Evolutionary conservation across 1,140 invertebrate genomes (phyloP).

Genomic region (Magallana gigas): DNA sequence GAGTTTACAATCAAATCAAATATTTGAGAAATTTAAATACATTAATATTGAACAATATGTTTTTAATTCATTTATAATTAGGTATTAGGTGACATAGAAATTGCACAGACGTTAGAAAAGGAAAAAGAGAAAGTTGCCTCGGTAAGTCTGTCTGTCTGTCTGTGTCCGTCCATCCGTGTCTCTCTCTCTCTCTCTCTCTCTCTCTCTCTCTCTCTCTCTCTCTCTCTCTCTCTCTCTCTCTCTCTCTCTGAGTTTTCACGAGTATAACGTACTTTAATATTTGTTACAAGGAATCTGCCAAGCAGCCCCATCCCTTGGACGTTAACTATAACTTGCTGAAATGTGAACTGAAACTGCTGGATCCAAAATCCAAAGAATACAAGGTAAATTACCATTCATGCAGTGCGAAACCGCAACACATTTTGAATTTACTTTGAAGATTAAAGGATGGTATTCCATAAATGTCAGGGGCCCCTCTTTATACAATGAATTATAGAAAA

Average conservation of each 20-base stretch:
- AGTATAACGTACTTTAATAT: background rate
- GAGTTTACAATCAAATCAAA: too few relatives aligned
- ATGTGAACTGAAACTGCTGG: slow-evolving; percentile 74
- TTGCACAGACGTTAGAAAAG: slow-evolving; percentile 80
- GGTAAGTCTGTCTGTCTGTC: slow-evolving; percentile 16
- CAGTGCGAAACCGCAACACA: too few relatives aligned
- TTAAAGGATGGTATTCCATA: too few relatives aligned
- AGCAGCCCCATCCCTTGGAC: slow-evolving; percentile 77
- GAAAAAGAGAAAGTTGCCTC: slow-evolving; percentile 64
- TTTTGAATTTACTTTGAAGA: too few relatives aligned
- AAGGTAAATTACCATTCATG: slow-evolving; percentile 65
- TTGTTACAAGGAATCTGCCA: slow-evolving; percentile 51
- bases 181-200: too few relatives aligned
- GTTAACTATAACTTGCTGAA: slow-evolving; percentile 78
- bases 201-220: too few relatives aligned
- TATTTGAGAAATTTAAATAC: background rate
- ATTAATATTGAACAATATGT: background rate
- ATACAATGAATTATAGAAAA: too few relatives aligned
- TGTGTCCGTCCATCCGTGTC: too few relatives aligned
- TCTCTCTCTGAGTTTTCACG: too few relatives aligned
- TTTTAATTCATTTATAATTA: slow-evolving; percentile 52
- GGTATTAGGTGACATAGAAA: slow-evolving; percentile 80
- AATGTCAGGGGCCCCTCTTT: too few relatives aligned
- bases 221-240: too few relatives aligned
- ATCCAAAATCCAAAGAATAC: slow-evolving; percentile 73